Evolutionary conservation across 2,888 invertebrate species (phyloP), one percentile per base, ranked within the genome.

Genomic region (Herminia tarsipennalis): DNA sequence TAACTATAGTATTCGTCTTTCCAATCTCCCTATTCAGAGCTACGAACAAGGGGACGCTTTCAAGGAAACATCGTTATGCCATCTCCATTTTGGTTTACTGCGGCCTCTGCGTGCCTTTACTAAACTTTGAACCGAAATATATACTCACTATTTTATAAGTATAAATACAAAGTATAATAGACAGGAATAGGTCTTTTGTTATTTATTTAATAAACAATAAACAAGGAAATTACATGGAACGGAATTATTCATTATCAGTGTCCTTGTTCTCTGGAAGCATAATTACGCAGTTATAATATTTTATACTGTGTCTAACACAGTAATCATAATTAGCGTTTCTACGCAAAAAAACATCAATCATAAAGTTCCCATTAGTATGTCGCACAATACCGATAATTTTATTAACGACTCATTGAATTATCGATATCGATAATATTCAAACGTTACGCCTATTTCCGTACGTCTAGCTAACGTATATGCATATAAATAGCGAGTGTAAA

Each of bases 401-500:
- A 14, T 10, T 22, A 40, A 22, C 6, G 21, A 25, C 6, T 28
- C n/a, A 12, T 5, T 27, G 3, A 34, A 46, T 54, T 48, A 50
- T 72, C 72, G 70, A 72, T 56, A 61, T 69, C 66, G 69, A 71
- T 52, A 40, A 25, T 34, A 5, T 45, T 56, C 35, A 65, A 61
- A 18, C 74, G 53, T 61, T 66, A 62, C 35, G 28, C 17, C 67
- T 75, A 73, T 79, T 75, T 78, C 70, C 42, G 70, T 69, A 62
- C 71, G 71, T 59, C 67, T 57, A 63, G 52, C 52, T 59, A 57
- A 56, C 50, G 73, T 73, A 73, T 73, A 67, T 38, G 46, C 22
- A 58, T 85, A 86, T 76, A 80, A 83, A 86, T 87, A 87, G 81
- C 70, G 67, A 70, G 78, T 70, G 28, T 61, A 68, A 77, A 74